phyloP scores from a whole-genome alignment of 2,113 vertebrate species.

The Mesitornis unicolor region DNA sequence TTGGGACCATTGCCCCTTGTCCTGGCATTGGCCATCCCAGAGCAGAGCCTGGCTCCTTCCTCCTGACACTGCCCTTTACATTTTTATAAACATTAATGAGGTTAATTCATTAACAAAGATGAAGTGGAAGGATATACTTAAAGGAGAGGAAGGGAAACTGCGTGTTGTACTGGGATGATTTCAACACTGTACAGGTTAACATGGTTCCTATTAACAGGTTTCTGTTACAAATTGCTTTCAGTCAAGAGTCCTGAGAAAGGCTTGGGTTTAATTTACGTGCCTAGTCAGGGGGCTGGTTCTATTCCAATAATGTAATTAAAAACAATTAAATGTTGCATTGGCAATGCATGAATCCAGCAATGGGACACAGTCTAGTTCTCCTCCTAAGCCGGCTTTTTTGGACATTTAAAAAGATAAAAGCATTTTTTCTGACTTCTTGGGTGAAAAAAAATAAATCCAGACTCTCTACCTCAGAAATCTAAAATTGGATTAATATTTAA shows the following conservation, averaged over 20 bases:
- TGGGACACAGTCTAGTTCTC: neutral
- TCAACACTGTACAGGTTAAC: slow-evolving; percentile 38
- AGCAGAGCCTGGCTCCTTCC: too few species aligned
- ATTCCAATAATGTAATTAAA: neutral
- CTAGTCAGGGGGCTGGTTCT: neutral
- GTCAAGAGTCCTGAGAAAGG: slow-evolving; percentile 10
- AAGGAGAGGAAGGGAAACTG: neutral
- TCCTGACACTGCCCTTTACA: too few species aligned
- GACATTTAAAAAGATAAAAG: neutral
- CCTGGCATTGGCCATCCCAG: too few species aligned
- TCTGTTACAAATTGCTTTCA: slow-evolving; percentile 18
- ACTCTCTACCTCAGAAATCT: neutral
- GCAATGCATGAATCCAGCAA: neutral
- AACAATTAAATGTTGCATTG: neutral
- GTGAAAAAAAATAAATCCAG: neutral
- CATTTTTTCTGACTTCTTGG: neutral
- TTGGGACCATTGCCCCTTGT: too few species aligned
- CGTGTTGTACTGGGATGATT: slow-evolving; percentile 27
- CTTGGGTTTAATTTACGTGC: neutral
- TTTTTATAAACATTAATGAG: too few species aligned
- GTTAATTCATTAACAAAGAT: too few species aligned
- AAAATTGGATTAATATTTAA: neutral
- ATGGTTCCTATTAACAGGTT: neutral
- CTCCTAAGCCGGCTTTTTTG: neutral
- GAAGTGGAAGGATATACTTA: neutral